Evolutionary conservation across 2,797 vertebrate genomes (phyloP).

Genomic region (Nasua narica): DNA sequence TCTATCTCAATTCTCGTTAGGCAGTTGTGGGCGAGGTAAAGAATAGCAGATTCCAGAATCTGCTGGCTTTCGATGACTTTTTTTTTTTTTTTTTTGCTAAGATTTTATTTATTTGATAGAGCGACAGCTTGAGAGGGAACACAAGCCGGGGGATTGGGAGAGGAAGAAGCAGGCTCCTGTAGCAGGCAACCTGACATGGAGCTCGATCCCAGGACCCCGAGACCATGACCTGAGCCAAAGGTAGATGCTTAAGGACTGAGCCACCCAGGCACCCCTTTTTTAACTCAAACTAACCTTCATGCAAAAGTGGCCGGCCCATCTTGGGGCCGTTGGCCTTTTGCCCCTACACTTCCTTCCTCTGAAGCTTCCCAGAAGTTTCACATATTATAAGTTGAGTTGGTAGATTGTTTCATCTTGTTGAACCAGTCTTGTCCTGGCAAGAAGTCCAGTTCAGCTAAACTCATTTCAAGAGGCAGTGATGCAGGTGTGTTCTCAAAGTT

Average conservation of each 20-base stretch:
- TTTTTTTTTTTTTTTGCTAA: neutral
- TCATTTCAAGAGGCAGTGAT: neutral
- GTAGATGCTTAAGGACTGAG: no score
- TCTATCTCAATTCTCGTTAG: neutral
- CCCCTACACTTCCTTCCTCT: neutral
- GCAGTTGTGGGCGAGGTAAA: neutral
- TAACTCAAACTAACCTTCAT: neutral
- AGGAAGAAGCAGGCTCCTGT: no score
- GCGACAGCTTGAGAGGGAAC: no score
- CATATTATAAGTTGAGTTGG: neutral
- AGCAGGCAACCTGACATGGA: no score
- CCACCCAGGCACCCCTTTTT: neutral
- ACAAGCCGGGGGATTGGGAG: no score
- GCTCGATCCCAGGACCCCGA: no score
- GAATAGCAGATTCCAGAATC: neutral
- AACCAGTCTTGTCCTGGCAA: neutral
- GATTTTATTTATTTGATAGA: no score
- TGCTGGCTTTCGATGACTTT: neutral
- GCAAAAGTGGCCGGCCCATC: neutral
- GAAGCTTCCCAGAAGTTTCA: neutral
- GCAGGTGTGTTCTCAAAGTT: neutral
- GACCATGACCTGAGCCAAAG: no score
- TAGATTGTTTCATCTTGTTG: neutral
- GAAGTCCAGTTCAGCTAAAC: neutral
- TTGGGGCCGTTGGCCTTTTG: neutral